Conservation (phyloP, 2,888 invertebrate genomes). For the Reticulitermes lucifugus region DNA sequence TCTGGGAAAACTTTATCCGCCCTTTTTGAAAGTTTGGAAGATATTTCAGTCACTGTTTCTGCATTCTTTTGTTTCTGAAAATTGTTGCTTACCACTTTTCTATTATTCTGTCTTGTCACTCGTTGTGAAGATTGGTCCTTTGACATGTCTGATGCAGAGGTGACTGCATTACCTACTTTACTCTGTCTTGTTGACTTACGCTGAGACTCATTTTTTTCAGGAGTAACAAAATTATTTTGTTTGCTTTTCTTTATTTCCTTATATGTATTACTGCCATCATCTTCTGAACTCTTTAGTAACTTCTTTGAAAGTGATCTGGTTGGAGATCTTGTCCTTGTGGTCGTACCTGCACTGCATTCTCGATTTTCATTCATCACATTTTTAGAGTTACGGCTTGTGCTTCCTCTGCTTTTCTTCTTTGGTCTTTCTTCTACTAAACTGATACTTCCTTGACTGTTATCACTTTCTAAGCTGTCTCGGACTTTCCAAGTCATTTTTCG, state of each 20-base stretch:
- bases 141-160: neutral
- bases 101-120: neutral
- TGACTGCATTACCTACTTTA: neutral
- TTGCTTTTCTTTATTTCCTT: neutral
- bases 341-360: neutral
- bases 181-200: neutral
- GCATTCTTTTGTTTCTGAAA: neutral
- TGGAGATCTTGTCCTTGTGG: neutral
- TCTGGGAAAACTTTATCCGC: neutral
- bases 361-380: neutral
- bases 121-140: neutral
- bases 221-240: neutral
- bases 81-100: neutral
- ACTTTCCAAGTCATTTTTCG: slow-evolving; percentile 33
- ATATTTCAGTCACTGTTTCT: neutral
- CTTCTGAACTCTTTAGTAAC: neutral
- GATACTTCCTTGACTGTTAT: neutral
- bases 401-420: neutral
- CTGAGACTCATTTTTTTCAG: neutral
- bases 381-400: neutral
- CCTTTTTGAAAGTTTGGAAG: neutral
- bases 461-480: neutral
- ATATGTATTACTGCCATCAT: neutral
- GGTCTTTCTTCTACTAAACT: neutral
- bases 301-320: neutral